Evolutionary conservation across 2,113 vertebrate genomes (phyloP).

Genomic region (Alces alces): DNA sequence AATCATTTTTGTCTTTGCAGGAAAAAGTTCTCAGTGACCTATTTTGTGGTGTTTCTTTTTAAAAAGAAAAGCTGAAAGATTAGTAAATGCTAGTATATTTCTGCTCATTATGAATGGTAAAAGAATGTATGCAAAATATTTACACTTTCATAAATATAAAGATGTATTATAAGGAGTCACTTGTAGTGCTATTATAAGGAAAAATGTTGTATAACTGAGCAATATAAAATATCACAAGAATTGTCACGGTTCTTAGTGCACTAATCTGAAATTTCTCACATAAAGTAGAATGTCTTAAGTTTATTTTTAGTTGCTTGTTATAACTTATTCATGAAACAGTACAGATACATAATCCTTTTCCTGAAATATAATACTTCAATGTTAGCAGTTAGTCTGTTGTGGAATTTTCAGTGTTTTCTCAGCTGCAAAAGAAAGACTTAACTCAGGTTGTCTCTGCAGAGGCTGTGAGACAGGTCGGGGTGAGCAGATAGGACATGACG

Average conservation of each 20-base stretch:
- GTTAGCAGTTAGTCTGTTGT: not conserved
- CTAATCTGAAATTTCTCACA: slow-evolving; percentile 56
- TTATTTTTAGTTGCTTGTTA: slow-evolving; percentile 53
- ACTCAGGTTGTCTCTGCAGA: not conserved
- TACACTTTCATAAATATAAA: slow-evolving; percentile 76
- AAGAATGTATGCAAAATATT: slow-evolving; percentile 71
- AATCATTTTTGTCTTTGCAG: slow-evolving; percentile 73
- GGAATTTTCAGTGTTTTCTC: not conserved
- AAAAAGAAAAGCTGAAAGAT: slow-evolving; percentile 61
- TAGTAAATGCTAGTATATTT: slow-evolving; percentile 70
- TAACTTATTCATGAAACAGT: slow-evolving; percentile 62
- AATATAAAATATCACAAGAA: slow-evolving; percentile 67
- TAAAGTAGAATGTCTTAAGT: slow-evolving; percentile 61
- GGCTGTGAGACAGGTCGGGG: not conserved
- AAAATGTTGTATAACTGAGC: slow-evolving; percentile 41
- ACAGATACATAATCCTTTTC: slow-evolving; percentile 7
- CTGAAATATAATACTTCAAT: slow-evolving; percentile 4
- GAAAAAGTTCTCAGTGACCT: slow-evolving; percentile 76
- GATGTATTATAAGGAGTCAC: slow-evolving; percentile 66
- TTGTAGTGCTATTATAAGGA: slow-evolving; percentile 66
- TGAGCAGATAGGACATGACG: not conserved
- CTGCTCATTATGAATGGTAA: slow-evolving; percentile 59
- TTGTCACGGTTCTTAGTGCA: slow-evolving; percentile 47
- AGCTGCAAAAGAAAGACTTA: not conserved
- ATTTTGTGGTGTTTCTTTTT: slow-evolving; percentile 73